Conservation (phyloP, 1,140 invertebrate genomes). For the Agrilus planipennis region DNA sequence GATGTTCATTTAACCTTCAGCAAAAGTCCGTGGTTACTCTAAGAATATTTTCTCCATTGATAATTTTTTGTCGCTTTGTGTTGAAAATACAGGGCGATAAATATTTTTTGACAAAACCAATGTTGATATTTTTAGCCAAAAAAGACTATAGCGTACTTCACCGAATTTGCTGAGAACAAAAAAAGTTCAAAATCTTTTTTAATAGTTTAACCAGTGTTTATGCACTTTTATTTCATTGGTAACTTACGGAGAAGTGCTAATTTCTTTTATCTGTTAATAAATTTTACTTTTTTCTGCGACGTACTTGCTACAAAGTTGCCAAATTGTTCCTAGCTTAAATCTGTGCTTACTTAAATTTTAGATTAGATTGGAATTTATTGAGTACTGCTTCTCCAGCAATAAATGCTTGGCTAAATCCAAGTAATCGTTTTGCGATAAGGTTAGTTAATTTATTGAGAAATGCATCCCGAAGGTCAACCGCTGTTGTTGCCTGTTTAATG, state of each 20-base stretch:
- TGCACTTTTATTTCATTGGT: not conserved
- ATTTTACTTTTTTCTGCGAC: not conserved
- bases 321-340: too few relatives aligned
- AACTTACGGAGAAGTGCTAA: not conserved
- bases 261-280: constrained; percentile 2
- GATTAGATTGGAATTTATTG: constrained; percentile 90
- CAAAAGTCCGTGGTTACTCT: too few relatives aligned
- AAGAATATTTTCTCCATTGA: too few relatives aligned
- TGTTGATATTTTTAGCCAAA: too few relatives aligned
- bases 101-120: too few relatives aligned
- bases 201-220: not conserved
- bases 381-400: constrained; percentile 93
- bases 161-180: too few relatives aligned
- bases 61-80: too few relatives aligned
- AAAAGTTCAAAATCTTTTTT: too few relatives aligned
- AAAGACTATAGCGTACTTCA: too few relatives aligned
- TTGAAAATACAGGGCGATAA: too few relatives aligned
- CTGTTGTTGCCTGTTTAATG: constrained; percentile 88
- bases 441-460: constrained; percentile 66
- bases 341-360: too few relatives aligned
- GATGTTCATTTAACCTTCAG: too few relatives aligned
- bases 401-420: constrained; percentile 95
- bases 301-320: not conserved
- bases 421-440: constrained; percentile 74
- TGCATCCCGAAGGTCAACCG: constrained; percentile 65